These are phyloP conservation scores for Kradibia gibbosae DNA, from an alignment of 1,140 invertebrate species.

Conservation along the genomic window DNA sequence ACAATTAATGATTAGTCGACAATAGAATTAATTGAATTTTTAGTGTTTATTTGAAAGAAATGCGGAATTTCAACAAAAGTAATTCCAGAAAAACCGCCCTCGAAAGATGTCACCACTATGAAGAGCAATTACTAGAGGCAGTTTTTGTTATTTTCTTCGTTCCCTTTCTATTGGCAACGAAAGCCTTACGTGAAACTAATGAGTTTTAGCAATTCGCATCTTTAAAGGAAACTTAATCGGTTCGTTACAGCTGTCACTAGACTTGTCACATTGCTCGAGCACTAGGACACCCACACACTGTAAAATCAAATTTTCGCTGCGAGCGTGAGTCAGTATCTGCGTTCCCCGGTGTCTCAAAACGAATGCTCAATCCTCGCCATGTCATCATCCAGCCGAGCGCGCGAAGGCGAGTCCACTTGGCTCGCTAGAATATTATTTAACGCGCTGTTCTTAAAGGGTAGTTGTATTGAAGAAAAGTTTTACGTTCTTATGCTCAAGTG, in stretches of 20 bases:
- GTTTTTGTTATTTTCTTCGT: conserved; percentile 30
- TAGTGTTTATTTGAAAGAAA: neutral
- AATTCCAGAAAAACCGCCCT: no score
- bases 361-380: neutral
- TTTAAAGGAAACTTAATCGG: conserved; percentile 45
- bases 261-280: neutral
- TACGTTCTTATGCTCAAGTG: neutral
- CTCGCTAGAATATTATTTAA: conserved; percentile 35
- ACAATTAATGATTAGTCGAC: no score
- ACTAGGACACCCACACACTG: neutral
- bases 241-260: conserved; percentile 47
- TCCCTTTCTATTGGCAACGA: neutral
- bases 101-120: neutral
- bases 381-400: conserved; percentile 12
- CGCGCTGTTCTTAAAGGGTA: conserved; percentile 30
- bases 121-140: conserved; percentile 28
- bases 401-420: neutral
- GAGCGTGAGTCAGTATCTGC: neutral
- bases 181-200: conserved; percentile 40
- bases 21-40: no score
- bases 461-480: no score
- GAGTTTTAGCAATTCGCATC: conserved; percentile 44
- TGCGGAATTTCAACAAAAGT: neutral
- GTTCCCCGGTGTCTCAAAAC: neutral
- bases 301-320: conserved; percentile 7